phyloP scores from a whole-genome alignment of 2,797 vertebrate genomes.

The Betta splendens region DNA sequence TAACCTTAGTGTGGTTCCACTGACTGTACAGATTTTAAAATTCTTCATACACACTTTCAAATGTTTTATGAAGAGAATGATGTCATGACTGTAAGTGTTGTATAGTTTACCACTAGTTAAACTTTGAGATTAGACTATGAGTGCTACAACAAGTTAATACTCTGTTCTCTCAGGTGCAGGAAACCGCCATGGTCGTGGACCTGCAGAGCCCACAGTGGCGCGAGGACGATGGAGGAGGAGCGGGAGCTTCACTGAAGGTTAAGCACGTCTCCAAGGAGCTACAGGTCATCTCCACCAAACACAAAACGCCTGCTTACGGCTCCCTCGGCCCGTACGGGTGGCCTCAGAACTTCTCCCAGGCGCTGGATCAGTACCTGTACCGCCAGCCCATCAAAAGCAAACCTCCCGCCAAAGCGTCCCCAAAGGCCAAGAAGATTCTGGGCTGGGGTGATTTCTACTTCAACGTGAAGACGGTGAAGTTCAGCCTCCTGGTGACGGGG shows the following conservation, averaged over 20 bases:
- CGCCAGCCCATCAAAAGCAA: slow-evolving; percentile 79
- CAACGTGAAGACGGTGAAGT: slow-evolving; percentile 93
- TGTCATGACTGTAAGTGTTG: too few relatives aligned
- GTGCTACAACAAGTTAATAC: background rate
- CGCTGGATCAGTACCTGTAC: slow-evolving; percentile 71
- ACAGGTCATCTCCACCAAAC: slow-evolving; percentile 78
- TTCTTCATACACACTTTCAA: too few relatives aligned
- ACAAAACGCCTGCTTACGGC: slow-evolving; percentile 66
- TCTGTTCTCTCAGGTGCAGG: slow-evolving; percentile 72
- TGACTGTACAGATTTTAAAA: too few relatives aligned
- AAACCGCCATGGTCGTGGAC: slow-evolving; percentile 75
- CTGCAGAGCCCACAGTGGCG: slow-evolving; percentile 72
- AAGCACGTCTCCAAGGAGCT: slow-evolving; percentile 66
- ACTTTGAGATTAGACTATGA: too few relatives aligned
- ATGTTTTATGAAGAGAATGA: too few relatives aligned
- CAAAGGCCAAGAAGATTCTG: slow-evolving; percentile 92
- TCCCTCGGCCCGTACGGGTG: slow-evolving; percentile 82
- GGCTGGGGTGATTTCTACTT: slow-evolving; percentile 98
- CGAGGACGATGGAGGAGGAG: slow-evolving; percentile 30
- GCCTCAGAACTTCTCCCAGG: slow-evolving; percentile 86
- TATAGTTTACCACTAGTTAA: too few relatives aligned
- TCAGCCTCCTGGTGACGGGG: slow-evolving; percentile 93
- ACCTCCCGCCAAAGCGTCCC: slow-evolving; percentile 80
- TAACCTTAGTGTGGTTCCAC: too few relatives aligned
- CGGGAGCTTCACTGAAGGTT: slow-evolving; percentile 63